Evolutionary conservation across 2,888 invertebrate species (phyloP), one percentile per base, ranked within the genome.

Genomic region (Eulithis testata): DNA sequence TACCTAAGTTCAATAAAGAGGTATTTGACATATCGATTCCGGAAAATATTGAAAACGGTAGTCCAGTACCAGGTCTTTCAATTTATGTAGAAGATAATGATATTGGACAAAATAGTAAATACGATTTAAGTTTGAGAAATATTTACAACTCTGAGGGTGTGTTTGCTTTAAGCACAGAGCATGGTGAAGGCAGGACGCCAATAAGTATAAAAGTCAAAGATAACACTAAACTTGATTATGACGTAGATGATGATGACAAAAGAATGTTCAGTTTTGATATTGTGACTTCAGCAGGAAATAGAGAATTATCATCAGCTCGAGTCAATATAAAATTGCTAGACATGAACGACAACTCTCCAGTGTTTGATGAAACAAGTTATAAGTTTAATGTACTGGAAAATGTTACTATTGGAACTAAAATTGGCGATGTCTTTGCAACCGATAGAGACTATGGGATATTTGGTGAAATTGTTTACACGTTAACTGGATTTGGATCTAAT

Each of bases 401-500:
- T 81, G 91, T 95, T 0, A 88, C 94, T 0, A 88, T 94, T 0
- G 95, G 95, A 0, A 91, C 94, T 0, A 93, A 94, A 76, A 94
- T 97, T 37, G 95, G 95, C 0, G 93, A 95, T 57, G 93, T 97
- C 0, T 87, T 87, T 63, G 97, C 97, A 0, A 94, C 88, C 0
- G 97, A 97, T 81, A 92, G 90, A 61, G 97, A 97, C 76, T 96
- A 96, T 52, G 96, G 95, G 0, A 90, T 93, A 6, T 96, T 94
- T 82, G 97, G 97, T 1, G 93, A 94, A 71, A 91, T 98, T 0
- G 95, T 94, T 11, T 98, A 97, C 80, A 93, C 94, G 0, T 82
- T 98, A 0, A 95, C 96, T 64, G 97, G 98, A 8, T 96, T 97
- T 77, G 97, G 97, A 0, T 95, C 96, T 0, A 96, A 96, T 72